phyloP scores from a whole-genome alignment of 2,888 invertebrate genomes.

The Netelia virgata region DNA sequence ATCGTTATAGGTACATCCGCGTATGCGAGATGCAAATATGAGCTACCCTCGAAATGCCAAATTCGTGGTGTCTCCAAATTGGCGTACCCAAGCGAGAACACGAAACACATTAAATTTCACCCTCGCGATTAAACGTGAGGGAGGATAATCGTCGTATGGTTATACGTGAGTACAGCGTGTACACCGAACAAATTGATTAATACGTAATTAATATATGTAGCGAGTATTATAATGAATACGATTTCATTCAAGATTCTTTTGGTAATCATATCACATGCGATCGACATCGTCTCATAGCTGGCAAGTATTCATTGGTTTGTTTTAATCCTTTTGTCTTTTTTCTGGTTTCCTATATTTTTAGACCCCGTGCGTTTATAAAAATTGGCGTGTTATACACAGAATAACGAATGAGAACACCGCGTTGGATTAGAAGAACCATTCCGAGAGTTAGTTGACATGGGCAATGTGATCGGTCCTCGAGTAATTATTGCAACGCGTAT shows the following conservation, averaged over 20 bases:
- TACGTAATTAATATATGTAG: conserved; percentile 45
- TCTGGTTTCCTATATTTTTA: conserved; percentile 35
- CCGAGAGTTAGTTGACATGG: conserved; percentile 78
- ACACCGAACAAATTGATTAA: conserved; percentile 62
- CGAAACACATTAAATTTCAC: background rate
- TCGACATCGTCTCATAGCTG: conserved; percentile 78
- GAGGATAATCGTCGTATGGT: conserved; percentile 7
- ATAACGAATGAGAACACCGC: conserved; percentile 55
- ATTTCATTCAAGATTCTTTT: conserved; percentile 75
- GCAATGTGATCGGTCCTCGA: conserved; percentile 52
- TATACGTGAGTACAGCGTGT: conserved; percentile 57
- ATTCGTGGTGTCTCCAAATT: background rate
- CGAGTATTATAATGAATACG: conserved; percentile 65
- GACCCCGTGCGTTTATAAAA: conserved; percentile 80
- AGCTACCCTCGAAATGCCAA: conserved; percentile 1
- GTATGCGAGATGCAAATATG: background rate
- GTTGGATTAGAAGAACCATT: conserved; percentile 81
- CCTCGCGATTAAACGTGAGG: background rate
- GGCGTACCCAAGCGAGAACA: background rate
- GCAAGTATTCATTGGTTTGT: conserved; percentile 61
- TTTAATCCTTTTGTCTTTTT: conserved; percentile 7
- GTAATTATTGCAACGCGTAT: conserved; percentile 18
- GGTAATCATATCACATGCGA: conserved; percentile 81
- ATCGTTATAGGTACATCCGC: background rate
- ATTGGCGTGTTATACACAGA: conserved; percentile 61